Evolutionary conservation across 53 echinoderm and acorn worm genomes (phyloP), one percentile per base, ranked within the genome.

Genomic region (Patiria pectinifera): DNA sequence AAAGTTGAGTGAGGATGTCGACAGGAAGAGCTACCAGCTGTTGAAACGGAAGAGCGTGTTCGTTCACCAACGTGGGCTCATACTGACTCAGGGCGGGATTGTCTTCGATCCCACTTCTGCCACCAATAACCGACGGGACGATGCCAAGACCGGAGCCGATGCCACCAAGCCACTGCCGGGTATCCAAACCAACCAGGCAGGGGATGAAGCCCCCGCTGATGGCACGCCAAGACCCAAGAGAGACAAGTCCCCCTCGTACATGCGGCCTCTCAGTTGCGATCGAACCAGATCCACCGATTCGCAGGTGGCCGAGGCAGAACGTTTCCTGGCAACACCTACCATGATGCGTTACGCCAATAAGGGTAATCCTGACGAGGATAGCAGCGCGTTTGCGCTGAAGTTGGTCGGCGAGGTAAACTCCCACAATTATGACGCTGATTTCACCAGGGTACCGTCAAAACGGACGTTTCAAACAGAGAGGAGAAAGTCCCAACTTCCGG

Each of bases 251-350:
- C 95, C 97, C 7, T 94, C 94, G 24, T 97, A 97, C 63, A 97
- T 97, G 97, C 84, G 93, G n/a, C 96, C 97, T 44, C 59, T 94
- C 22, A 96, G 95, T 25, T 96, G 97, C 43, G 93, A 95, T 61
- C 91, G 95, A 71, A 94, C 94, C n/a, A 88, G 86, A 66, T 96
- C 94, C 8, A 93, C 91, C 19, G 93, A 97, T 61, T 91, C 96
- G 11, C 91, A 88, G 47, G 95, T 97, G 5, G 95, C 96, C 21
- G 95, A 97, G 46, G 89, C 94, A 19, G 96, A 95, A 61, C 78
- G 92, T 14, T 96, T 97, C 79, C 80, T 97, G 45, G 88, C 86
- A 49, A 94, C 87, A 48, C 95, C 96, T 4, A 91, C 87, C 87
- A 95, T 95, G 95, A 80, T 69, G 66, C 92, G 89, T 48, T 93